Evolutionary conservation across 2,888 invertebrate genomes (phyloP).

Genomic region (Asteroscopus sphinx): DNA sequence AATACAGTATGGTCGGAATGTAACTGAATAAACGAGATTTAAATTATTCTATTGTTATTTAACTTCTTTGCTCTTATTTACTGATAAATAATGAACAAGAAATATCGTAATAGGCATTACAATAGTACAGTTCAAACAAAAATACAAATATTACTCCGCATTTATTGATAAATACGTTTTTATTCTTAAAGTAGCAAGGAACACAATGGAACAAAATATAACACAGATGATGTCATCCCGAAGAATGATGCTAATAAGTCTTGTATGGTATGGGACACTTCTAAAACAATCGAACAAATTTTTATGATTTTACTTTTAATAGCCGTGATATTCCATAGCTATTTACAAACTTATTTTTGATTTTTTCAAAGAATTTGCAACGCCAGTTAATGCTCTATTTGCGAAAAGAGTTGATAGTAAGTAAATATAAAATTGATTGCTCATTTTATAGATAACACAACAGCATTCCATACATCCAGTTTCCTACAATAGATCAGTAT

Average conservation of each 20-base stretch:
- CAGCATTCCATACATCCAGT: too few relatives aligned
- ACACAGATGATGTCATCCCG: background rate
- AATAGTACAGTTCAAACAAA: background rate
- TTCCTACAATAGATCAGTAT: too few relatives aligned
- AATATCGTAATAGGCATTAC: slow-evolving; percentile 5
- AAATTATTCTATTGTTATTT: slow-evolving; percentile 38
- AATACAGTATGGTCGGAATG: slow-evolving; percentile 4
- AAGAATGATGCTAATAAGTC: background rate
- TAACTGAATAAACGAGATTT: slow-evolving; percentile 37
- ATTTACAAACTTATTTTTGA: too few relatives aligned
- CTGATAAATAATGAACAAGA: slow-evolving; percentile 3
- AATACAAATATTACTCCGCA: background rate
- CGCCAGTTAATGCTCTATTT: too few relatives aligned
- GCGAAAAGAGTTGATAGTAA: too few relatives aligned
- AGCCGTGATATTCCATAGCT: too few relatives aligned
- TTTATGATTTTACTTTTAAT: background rate
- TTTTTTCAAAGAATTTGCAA: too few relatives aligned
- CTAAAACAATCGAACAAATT: background rate
- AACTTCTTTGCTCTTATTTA: slow-evolving; percentile 16
- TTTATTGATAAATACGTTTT: too few relatives aligned
- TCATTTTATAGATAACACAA: too few relatives aligned
- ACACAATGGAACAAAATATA: background rate
- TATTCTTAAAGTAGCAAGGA: too few relatives aligned
- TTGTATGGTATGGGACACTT: background rate
- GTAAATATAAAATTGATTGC: too few relatives aligned